Percentiles rank a stretch among this genome's conserved stretches.
Evolutionary conservation across 2,797 vertebrate species (phyloP).

Genomic region (Lithobates pipiens): DNA sequence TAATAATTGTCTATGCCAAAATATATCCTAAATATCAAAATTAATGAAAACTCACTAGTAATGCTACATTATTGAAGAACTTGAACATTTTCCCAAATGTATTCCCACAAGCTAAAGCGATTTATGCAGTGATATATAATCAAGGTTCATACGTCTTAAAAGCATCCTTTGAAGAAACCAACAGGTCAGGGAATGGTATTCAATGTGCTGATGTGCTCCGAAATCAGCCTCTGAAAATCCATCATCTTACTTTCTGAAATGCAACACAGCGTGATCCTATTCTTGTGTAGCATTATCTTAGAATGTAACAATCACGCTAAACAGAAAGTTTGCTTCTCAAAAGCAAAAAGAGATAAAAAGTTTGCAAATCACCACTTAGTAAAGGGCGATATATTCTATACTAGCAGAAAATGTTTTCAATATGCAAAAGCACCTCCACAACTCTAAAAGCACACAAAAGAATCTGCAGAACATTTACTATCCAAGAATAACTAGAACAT

Average conservation of each 20-base stretch:
- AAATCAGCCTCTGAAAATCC: not conserved
- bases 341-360: conserved; percentile 16
- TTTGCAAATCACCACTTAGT: not conserved
- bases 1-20: too few species aligned
- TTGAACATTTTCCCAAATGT: too few species aligned
- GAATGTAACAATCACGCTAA: conserved; percentile 14
- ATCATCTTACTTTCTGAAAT: conserved; percentile 3
- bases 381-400: conserved; percentile 18
- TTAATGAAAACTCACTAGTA: too few species aligned
- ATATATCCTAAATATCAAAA: too few species aligned
- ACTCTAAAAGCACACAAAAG: too few species aligned
- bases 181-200: not conserved
- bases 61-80: too few species aligned
- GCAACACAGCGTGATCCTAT: not conserved
- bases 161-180: not conserved
- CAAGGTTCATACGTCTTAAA: not conserved
- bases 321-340: conserved; percentile 28
- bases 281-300: conserved; percentile 1
- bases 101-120: not conserved
- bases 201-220: not conserved
- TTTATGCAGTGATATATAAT: too few species aligned
- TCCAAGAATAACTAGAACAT: not conserved
- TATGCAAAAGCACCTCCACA: not conserved
- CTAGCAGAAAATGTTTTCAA: not conserved
- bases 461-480: not conserved